Evolutionary conservation across 2,113 vertebrate genomes (phyloP).

Genomic region (Cygnus buccinator): DNA sequence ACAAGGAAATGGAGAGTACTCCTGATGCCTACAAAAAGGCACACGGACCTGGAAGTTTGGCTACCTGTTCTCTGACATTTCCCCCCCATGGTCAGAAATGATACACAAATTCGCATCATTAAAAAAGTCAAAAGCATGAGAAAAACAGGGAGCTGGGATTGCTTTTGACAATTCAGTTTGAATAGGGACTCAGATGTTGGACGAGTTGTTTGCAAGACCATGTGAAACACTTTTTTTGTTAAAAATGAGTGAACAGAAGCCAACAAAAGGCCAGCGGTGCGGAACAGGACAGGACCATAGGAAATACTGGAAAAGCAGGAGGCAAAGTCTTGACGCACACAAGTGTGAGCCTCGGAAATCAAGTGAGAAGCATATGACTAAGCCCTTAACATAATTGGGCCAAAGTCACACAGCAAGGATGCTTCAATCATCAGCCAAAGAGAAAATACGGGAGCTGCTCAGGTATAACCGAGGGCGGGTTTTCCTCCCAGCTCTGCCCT

Average conservation of each 20-base stretch:
- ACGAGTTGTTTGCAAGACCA: neutral
- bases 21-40: neutral
- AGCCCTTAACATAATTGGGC: neutral
- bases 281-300: neutral
- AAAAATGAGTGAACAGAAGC: neutral
- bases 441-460: neutral
- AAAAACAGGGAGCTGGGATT: neutral
- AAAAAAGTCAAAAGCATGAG: neutral
- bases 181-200: neutral
- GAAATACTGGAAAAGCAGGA: neutral
- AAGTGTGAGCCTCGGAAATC: neutral
- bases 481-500: neutral
- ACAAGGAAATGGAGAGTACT: neutral
- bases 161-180: neutral
- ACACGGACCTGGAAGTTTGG: neutral
- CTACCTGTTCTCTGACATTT: neutral
- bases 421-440: neutral
- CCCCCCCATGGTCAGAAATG: neutral
- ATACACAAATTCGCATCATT: neutral
- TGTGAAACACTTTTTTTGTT: neutral
- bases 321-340: neutral
- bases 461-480: neutral
- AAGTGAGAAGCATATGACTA: neutral
- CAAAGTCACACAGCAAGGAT: neutral
- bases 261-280: constrained; percentile 8